Conservation (phyloP, 2,113 vertebrate species). For the Heterochromis multidens region DNA sequence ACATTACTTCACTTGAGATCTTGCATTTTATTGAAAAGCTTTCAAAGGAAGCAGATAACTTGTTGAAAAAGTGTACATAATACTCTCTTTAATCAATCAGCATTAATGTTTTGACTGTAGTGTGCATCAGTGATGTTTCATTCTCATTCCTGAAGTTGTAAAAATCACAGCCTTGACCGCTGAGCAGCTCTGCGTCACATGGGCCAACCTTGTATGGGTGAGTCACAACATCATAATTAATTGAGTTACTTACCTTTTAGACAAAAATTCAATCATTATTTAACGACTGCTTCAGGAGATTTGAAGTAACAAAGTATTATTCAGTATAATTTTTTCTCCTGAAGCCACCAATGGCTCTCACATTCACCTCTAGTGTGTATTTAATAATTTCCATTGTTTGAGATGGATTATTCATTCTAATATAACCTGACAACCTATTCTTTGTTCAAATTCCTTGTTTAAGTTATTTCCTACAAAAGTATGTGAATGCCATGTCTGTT, state of each 20-base stretch:
- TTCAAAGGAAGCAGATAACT: background rate
- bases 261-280: background rate
- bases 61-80: background rate
- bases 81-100: background rate
- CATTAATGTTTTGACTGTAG: background rate
- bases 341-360: background rate
- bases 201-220: background rate
- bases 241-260: background rate
- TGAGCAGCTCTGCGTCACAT: background rate
- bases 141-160: background rate
- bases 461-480: background rate
- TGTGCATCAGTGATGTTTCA: background rate
- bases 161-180: background rate
- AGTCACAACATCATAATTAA: background rate
- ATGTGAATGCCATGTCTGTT: no score
- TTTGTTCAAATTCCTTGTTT: background rate
- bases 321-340: background rate
- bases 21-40: background rate
- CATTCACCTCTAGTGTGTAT: background rate
- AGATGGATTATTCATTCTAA: background rate
- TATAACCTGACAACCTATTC: slow-evolving; percentile 6
- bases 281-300: background rate
- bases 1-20: background rate
- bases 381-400: background rate
- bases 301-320: background rate